phyloP scores from a whole-genome alignment of 2,797 vertebrate species.

The Channallabes apus region DNA sequence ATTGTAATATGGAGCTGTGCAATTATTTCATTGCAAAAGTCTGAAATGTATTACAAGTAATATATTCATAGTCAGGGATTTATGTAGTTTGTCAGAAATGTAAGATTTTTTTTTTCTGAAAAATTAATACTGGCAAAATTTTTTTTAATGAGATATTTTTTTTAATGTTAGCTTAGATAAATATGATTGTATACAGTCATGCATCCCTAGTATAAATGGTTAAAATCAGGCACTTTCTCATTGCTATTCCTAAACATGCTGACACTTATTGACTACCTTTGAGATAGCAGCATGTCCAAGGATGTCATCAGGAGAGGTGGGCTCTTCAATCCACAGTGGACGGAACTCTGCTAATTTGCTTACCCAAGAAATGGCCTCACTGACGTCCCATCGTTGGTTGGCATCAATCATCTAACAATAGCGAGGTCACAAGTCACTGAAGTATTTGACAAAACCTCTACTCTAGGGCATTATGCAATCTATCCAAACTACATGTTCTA shows the following conservation, averaged over 20 bases:
- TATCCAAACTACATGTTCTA: neutral
- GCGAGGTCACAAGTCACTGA: conserved; percentile 9
- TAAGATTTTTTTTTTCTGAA: too few species aligned
- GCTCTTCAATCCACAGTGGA: conserved; percentile 81
- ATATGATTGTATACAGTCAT: too few species aligned
- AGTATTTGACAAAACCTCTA: neutral
- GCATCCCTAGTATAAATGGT: neutral
- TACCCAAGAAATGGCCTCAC: conserved; percentile 77
- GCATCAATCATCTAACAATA: conserved; percentile 79
- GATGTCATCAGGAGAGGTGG: conserved; percentile 82
- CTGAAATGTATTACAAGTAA: too few species aligned
- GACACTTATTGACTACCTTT: conserved; percentile 64
- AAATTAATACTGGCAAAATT: too few species aligned
- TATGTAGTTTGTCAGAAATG: too few species aligned
- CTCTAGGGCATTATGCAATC: neutral
- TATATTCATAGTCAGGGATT: too few species aligned
- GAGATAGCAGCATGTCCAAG: conserved; percentile 80
- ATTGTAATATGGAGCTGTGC: too few species aligned
- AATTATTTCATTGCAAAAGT: too few species aligned
- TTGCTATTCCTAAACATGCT: neutral
- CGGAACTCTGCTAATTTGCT: conserved; percentile 76
- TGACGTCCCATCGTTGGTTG: conserved; percentile 83
- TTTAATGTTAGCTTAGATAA: too few species aligned
- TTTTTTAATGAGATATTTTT: too few species aligned
- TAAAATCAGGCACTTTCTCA: neutral